These are phyloP conservation scores for Poecilus cupreus DNA, from an alignment of 2,888 invertebrate genomes.

Conservation along the genomic window DNA sequence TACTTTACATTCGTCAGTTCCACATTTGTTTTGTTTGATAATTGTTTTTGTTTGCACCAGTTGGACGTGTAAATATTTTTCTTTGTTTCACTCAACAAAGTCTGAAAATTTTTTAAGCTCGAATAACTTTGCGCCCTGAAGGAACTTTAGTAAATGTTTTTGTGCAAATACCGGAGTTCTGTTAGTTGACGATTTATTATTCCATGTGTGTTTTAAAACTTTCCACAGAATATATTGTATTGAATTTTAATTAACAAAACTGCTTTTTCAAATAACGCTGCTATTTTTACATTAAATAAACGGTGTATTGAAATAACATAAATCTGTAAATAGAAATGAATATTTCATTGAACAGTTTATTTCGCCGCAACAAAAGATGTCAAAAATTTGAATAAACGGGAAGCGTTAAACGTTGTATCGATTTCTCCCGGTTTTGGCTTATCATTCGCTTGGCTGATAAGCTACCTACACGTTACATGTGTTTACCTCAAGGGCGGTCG, in stretches of 20 bases:
- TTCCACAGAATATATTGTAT: too few relatives aligned
- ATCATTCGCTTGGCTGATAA: conserved; percentile 7
- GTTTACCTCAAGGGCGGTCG: neutral
- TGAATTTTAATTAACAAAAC: neutral
- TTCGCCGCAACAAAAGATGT: conserved; percentile 3
- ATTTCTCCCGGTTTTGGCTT: neutral
- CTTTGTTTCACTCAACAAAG: neutral
- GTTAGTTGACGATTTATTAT: neutral
- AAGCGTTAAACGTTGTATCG: conserved; percentile 22
- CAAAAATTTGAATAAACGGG: conserved; percentile 15
- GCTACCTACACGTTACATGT: neutral
- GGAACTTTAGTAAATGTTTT: neutral
- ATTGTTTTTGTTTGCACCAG: conserved; percentile 5
- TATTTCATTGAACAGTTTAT: conserved; percentile 11
- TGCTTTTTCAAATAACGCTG: neutral
- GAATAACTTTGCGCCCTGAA: neutral
- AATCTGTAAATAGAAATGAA: neutral
- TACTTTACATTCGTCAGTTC: neutral
- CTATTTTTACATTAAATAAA: neutral
- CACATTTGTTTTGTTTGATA: neutral
- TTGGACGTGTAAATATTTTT: neutral
- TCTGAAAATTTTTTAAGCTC: neutral
- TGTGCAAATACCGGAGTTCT: neutral
- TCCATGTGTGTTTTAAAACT: too few relatives aligned
- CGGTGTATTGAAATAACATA: neutral